Percentiles rank a stretch among this genome's conserved stretches.
Conservation (phyloP, 1,140 invertebrate genomes). For the Procambarus clarkii region DNA sequence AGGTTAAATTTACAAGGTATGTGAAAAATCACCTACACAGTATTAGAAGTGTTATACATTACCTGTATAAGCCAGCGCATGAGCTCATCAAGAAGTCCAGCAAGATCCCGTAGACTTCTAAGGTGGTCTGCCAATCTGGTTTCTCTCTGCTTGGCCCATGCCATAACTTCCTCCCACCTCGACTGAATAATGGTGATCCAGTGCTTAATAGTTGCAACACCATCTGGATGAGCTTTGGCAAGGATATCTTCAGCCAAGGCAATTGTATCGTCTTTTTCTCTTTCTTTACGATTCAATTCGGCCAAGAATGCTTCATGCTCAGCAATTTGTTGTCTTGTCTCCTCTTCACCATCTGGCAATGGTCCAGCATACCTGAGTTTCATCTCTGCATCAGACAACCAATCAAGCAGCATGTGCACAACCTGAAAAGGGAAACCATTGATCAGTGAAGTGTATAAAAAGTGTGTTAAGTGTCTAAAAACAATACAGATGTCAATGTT, state of each 20-base stretch:
- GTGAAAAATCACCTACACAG: too few relatives aligned
- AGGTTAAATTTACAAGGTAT: too few relatives aligned
- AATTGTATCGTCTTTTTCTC: conserved; percentile 91
- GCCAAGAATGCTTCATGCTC: conserved; percentile 92
- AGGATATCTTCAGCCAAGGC: conserved; percentile 91
- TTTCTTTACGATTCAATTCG: conserved; percentile 89
- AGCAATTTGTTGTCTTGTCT: conserved; percentile 87
- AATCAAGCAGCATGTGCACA: conserved; percentile 95
- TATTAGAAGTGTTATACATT: not conserved
- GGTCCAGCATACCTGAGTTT: conserved; percentile 91
- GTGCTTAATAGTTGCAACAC: conserved; percentile 94
- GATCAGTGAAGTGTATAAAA: not conserved
- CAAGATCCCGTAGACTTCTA: conserved; percentile 78
- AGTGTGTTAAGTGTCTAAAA: too few relatives aligned
- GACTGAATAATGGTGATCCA: conserved; percentile 98
- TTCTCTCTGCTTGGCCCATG: conserved; percentile 90
- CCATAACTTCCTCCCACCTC: conserved; percentile 95
- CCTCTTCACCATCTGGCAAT: conserved; percentile 92
- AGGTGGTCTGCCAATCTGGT: conserved; percentile 87
- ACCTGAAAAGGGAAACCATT: conserved; percentile 75
- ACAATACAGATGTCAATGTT: too few relatives aligned
- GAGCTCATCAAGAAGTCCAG: conserved; percentile 91
- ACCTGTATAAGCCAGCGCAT: conserved; percentile 88
- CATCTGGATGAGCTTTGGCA: conserved; percentile 94
- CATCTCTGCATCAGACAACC: conserved; percentile 96